A percentile compares a stretch with the other conserved stretches of the same genome.
phyloP scores from a whole-genome alignment of 1,140 invertebrate species.

The Sycophaga agraensis region DNA sequence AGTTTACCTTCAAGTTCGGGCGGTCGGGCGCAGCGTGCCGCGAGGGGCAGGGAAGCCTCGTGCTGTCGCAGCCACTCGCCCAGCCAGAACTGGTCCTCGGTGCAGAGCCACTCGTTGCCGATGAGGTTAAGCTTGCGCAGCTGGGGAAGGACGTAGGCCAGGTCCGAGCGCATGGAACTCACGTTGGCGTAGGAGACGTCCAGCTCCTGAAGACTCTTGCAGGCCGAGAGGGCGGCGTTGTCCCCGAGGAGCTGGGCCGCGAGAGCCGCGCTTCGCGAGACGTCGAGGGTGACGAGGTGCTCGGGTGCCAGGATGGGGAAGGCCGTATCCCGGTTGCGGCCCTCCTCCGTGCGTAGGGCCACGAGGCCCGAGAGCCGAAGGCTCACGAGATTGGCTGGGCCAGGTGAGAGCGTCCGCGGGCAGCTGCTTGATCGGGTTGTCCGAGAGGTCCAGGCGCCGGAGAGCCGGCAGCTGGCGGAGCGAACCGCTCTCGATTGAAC shows the following conservation, averaged over 20 bases:
- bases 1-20: conserved; percentile 44
- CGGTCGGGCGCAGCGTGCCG: conserved; percentile 51
- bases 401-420: conserved; percentile 67
- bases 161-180: conserved; percentile 65
- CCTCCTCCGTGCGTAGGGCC: conserved; percentile 58
- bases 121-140: conserved; percentile 63
- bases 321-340: conserved; percentile 61
- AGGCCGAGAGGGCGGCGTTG: conserved; percentile 69
- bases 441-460: conserved; percentile 73
- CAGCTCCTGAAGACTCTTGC: conserved; percentile 68
- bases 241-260: conserved; percentile 69
- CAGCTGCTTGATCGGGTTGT: conserved; percentile 72
- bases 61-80: conserved; percentile 65
- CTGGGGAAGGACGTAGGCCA: conserved; percentile 70
- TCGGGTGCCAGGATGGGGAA: conserved; percentile 72
- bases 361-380: conserved; percentile 70
- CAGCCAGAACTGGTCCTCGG: conserved; percentile 62
- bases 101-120: conserved; percentile 68
- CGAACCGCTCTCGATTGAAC: conserved; percentile 65
- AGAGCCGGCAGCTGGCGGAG: conserved; percentile 69
- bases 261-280: conserved; percentile 72
- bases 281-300: conserved; percentile 69
- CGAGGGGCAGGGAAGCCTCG: conserved; percentile 51
- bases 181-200: conserved; percentile 69
- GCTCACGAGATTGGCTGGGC: conserved; percentile 64